Evolutionary conservation across 2,888 invertebrate species (phyloP).

Genomic region (Drosophila testacea): DNA sequence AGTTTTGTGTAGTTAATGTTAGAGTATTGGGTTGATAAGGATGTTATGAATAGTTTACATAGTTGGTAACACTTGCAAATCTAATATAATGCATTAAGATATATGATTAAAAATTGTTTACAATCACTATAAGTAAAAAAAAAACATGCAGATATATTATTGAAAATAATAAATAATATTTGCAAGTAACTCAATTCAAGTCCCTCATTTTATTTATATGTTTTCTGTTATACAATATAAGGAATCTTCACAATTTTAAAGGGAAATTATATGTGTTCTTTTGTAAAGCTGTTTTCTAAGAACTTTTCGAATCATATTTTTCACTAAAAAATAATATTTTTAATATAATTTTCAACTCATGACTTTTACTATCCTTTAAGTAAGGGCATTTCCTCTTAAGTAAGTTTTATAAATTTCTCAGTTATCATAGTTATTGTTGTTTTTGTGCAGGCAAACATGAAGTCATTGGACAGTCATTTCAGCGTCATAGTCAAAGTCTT

Average conservation of each 20-base stretch:
- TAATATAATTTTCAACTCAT: not conserved
- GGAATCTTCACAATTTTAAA: too few relatives aligned
- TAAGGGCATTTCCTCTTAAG: not conserved
- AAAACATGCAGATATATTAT: not conserved
- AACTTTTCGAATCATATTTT: too few relatives aligned
- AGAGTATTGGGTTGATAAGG: conserved; percentile 1
- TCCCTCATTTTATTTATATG: too few relatives aligned
- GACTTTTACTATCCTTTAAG: not conserved
- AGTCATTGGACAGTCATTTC: conserved; percentile 51
- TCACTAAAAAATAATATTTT: too few relatives aligned
- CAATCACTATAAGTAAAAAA: not conserved
- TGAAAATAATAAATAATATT: too few relatives aligned
- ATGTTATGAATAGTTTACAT: conserved; percentile 1
- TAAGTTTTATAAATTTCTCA: not conserved
- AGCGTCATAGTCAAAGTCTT: conserved; percentile 43
- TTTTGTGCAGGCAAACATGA: conserved; percentile 21
- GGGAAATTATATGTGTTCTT: too few relatives aligned
- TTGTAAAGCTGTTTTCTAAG: too few relatives aligned
- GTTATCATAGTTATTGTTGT: conserved; percentile 9
- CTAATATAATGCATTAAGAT: not conserved
- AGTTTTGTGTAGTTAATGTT: conserved; percentile 42
- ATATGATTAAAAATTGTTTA: not conserved
- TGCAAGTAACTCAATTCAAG: too few relatives aligned
- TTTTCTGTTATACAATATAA: too few relatives aligned
- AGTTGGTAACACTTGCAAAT: not conserved